These are phyloP conservation scores for Macropis europaea DNA, from an alignment of 2,888 invertebrate genomes.

Conservation along the genomic window DNA sequence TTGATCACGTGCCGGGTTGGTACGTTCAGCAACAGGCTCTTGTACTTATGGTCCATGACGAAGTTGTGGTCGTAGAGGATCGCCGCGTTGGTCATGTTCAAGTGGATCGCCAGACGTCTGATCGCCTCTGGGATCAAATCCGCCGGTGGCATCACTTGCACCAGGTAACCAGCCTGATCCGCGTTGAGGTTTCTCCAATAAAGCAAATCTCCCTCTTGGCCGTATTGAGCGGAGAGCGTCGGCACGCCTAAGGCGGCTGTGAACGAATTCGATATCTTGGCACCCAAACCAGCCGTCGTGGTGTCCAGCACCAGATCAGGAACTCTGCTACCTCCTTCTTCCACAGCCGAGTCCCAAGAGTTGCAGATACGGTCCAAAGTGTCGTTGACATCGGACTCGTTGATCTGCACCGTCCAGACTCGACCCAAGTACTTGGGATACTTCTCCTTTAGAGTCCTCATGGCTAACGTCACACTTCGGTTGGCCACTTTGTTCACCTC, in stretches of 20 bases:
- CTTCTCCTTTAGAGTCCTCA: slow-evolving; percentile 67
- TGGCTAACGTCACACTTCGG: slow-evolving; percentile 68
- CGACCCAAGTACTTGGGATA: slow-evolving; percentile 66
- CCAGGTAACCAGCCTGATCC: slow-evolving; percentile 81
- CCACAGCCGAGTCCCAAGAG: slow-evolving; percentile 66
- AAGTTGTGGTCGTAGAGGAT: slow-evolving; percentile 94
- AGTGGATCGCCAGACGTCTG: slow-evolving; percentile 88
- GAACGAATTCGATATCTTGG: slow-evolving; percentile 92
- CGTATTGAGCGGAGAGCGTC: slow-evolving; percentile 92
- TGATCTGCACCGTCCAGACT: slow-evolving; percentile 65
- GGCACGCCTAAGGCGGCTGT: slow-evolving; percentile 90
- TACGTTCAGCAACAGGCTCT: slow-evolving; percentile 93
- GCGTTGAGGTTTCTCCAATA: slow-evolving; percentile 89
- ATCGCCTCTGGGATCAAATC: slow-evolving; percentile 92
- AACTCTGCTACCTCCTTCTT: slow-evolving; percentile 83
- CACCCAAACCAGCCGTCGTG: slow-evolving; percentile 89
- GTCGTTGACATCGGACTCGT: slow-evolving; percentile 64
- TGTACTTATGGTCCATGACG: slow-evolving; percentile 96
- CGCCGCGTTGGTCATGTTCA: slow-evolving; percentile 95
- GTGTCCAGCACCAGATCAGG: slow-evolving; percentile 92
- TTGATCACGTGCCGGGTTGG: slow-evolving; percentile 94
- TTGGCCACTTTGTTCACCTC: slow-evolving; percentile 69
- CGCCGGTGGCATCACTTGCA: slow-evolving; percentile 87
- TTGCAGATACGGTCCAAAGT: slow-evolving; percentile 69
- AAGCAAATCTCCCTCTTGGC: slow-evolving; percentile 90